phyloP scores from a whole-genome alignment of 2,888 invertebrate species.

The Pristionchus fissidentatus region DNA sequence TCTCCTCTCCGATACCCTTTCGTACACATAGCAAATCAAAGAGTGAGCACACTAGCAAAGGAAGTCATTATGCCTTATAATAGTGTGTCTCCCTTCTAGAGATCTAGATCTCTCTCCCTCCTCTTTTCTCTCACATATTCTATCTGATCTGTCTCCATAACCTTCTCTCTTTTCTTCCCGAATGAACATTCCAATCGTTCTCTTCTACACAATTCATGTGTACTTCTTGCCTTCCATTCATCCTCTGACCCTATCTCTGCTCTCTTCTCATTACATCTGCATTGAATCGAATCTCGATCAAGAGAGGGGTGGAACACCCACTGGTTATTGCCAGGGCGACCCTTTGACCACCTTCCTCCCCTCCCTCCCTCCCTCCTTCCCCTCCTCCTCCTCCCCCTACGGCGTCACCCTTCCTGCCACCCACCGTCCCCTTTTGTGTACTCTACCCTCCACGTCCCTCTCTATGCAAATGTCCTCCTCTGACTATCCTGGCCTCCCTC shows the following conservation, averaged over 20 bases:
- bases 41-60: slow-evolving; percentile 9
- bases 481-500: slow-evolving; percentile 21
- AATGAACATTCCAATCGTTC: slow-evolving; percentile 38
- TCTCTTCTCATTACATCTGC: slow-evolving; percentile 8
- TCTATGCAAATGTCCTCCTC: slow-evolving; percentile 10
- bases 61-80: slow-evolving; percentile 33
- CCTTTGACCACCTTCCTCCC: background rate
- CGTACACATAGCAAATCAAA: background rate
- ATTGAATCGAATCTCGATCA: background rate
- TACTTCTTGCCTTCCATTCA: background rate
- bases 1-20: background rate
- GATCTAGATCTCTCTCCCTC: slow-evolving; percentile 34
- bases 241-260: slow-evolving; percentile 6
- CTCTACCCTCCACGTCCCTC: slow-evolving; percentile 8
- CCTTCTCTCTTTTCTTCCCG: slow-evolving; percentile 21
- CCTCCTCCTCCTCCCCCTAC: background rate
- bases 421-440: background rate
- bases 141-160: slow-evolving; percentile 39
- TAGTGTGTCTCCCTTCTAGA: background rate
- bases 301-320: background rate
- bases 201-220: background rate
- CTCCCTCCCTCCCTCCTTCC: background rate
- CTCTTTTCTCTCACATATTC: background rate
- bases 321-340: slow-evolving; percentile 16
- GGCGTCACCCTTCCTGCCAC: slow-evolving; percentile 16